Conservation (phyloP, 1,140 invertebrate species). For the Drosophila miranda region DNA sequence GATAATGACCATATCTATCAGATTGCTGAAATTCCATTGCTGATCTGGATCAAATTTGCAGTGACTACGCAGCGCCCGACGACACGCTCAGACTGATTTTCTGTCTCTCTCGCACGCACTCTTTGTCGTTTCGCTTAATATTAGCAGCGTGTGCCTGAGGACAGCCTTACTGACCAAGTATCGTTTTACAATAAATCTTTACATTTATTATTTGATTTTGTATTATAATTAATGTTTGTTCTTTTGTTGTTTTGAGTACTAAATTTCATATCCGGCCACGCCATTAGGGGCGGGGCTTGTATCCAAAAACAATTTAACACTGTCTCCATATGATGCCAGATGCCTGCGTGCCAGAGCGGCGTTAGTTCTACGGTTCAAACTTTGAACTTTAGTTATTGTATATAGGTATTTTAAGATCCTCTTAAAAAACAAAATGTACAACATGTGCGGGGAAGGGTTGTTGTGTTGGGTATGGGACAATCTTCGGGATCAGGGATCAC, state of each 20-base stretch:
- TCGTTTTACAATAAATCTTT: slow-evolving; percentile 29
- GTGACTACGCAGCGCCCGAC: no score
- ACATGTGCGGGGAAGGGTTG: slow-evolving; percentile 6
- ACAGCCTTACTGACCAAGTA: no score
- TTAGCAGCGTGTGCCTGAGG: no score
- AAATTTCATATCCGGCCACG: slow-evolving; percentile 31
- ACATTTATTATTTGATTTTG: slow-evolving; percentile 52
- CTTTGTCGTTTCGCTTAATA: no score
- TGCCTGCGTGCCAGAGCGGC: slow-evolving; percentile 11
- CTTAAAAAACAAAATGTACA: slow-evolving; percentile 46
- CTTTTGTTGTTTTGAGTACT: slow-evolving; percentile 21
- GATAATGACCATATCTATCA: no score
- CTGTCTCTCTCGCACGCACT: no score
- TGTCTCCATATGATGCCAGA: slow-evolving; percentile 18
- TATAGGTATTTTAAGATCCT: slow-evolving; percentile 8
- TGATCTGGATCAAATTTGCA: no score
- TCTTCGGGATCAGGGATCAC: no score
- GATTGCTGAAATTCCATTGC: no score
- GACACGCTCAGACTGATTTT: no score
- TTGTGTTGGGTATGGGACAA: not conserved
- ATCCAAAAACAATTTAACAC: slow-evolving; percentile 41
- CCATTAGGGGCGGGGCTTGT: not conserved
- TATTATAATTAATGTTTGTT: slow-evolving; percentile 24
- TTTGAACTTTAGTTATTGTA: slow-evolving; percentile 18
- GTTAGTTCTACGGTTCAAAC: slow-evolving; percentile 31